Evolutionary conservation across 2,888 invertebrate species (phyloP).

Genomic region (Elysia crispata): DNA sequence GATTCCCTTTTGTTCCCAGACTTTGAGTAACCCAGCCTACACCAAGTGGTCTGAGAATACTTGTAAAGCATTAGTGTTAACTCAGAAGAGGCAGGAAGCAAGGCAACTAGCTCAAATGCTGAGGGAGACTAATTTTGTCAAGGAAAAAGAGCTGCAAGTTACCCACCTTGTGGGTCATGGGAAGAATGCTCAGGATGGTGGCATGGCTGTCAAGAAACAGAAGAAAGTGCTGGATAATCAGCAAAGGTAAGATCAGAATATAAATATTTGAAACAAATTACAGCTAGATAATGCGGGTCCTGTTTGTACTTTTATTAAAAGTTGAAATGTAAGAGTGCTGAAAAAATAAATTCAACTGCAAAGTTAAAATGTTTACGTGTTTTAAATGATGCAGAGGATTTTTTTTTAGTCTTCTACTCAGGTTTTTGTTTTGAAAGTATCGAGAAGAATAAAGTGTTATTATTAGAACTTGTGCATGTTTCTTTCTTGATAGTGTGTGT

Average conservation of each 20-base stretch:
- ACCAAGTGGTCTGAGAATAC: slow-evolving; percentile 53
- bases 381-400: too few relatives aligned
- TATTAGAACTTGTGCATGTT: too few relatives aligned
- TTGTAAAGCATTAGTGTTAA: slow-evolving; percentile 69
- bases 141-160: slow-evolving; percentile 52
- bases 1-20: slow-evolving; percentile 30
- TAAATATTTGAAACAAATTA: too few relatives aligned
- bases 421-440: too few relatives aligned
- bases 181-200: slow-evolving; percentile 59
- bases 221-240: slow-evolving; percentile 61
- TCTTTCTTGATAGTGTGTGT: too few relatives aligned
- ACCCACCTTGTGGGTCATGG: slow-evolving; percentile 69
- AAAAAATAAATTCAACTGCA: too few relatives aligned
- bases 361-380: too few relatives aligned
- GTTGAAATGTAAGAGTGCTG: too few relatives aligned
- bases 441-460: too few relatives aligned
- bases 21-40: slow-evolving; percentile 52
- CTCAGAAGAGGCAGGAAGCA: slow-evolving; percentile 64
- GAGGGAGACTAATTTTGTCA: slow-evolving; percentile 45
- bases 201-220: slow-evolving; percentile 71
- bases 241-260: slow-evolving; percentile 51
- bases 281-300: too few relatives aligned
- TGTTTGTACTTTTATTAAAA: too few relatives aligned
- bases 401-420: too few relatives aligned
- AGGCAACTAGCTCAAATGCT: slow-evolving; percentile 57